These are phyloP conservation scores for Oscheius sp. DNA, from an alignment of 2,888 invertebrate genomes.

Conservation along the genomic window DNA sequence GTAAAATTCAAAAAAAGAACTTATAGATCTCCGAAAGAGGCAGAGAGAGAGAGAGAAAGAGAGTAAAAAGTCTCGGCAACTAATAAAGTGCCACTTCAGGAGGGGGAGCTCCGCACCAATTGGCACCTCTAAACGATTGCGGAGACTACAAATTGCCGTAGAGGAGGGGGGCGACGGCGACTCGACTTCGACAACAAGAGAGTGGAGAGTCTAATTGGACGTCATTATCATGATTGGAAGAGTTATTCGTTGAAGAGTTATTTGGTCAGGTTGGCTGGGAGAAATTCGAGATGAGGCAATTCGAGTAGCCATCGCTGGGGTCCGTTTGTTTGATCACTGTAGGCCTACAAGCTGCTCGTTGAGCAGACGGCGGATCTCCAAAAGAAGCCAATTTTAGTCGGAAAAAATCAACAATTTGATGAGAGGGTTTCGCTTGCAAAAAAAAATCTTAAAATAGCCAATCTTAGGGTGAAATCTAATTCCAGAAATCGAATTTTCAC, in stretches of 20 bases:
- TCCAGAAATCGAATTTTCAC: too few species aligned
- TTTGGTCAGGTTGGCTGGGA: too few species aligned
- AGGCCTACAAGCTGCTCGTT: neutral
- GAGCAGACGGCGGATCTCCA: neutral
- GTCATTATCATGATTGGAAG: neutral
- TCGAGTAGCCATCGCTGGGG: constrained; percentile 9
- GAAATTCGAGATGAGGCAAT: constrained; percentile 24
- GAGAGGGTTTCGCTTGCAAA: too few species aligned
- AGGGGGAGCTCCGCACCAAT: constrained; percentile 8
- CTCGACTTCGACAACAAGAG: too few species aligned
- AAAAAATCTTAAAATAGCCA: too few species aligned
- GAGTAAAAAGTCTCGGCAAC: neutral
- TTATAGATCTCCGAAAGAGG: neutral
- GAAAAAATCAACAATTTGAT: too few species aligned
- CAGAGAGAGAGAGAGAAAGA: neutral
- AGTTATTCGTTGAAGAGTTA: neutral
- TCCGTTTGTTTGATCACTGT: constrained; percentile 16
- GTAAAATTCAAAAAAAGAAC: neutral
- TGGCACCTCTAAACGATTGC: constrained; percentile 31
- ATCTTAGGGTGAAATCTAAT: too few species aligned
- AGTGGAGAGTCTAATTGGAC: neutral
- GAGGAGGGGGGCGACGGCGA: constrained; percentile 4
- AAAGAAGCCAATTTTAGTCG: too few species aligned
- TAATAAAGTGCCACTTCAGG: constrained; percentile 13
- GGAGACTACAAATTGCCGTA: constrained; percentile 22